phyloP scores from a whole-genome alignment of 2,888 invertebrate species.

The Macaria notata region DNA sequence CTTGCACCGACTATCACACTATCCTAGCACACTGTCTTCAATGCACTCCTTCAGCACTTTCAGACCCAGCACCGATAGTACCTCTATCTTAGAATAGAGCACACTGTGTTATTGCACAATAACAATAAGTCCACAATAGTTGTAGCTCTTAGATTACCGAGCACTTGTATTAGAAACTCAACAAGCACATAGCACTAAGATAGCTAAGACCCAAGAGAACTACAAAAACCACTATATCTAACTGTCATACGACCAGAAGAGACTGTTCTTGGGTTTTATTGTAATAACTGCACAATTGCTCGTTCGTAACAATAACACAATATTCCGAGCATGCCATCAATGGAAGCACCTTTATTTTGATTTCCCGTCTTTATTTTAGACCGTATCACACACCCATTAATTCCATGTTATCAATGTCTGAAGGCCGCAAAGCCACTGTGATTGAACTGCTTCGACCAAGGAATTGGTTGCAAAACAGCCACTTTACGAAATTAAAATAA shows the following conservation, averaged over 20 bases:
- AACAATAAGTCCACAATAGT: slow-evolving; percentile 68
- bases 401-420: slow-evolving; percentile 41
- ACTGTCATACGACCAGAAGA: slow-evolving; percentile 26
- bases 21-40: slow-evolving; percentile 73
- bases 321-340: slow-evolving; percentile 43
- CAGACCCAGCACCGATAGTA: slow-evolving; percentile 61
- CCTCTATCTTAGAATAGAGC: slow-evolving; percentile 74
- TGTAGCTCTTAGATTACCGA: slow-evolving; percentile 66
- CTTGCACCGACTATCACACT: slow-evolving; percentile 75
- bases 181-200: slow-evolving; percentile 52
- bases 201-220: slow-evolving; percentile 62
- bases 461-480: slow-evolving; percentile 74
- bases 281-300: slow-evolving; percentile 32
- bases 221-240: slow-evolving; percentile 36
- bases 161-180: slow-evolving; percentile 64
- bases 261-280: slow-evolving; percentile 50
- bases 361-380: slow-evolving; percentile 31
- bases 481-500: slow-evolving; percentile 81
- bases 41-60: slow-evolving; percentile 73
- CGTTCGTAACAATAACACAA: slow-evolving; percentile 30
- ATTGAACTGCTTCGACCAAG: slow-evolving; percentile 52
- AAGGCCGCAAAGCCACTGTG: slow-evolving; percentile 53
- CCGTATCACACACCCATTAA: slow-evolving; percentile 39
- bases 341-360: slow-evolving; percentile 40
- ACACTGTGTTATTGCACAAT: slow-evolving; percentile 68